A percentile compares a stretch with the other conserved stretches of the same genome.
phyloP scores from a whole-genome alignment of 2,113 vertebrate species.

The Colius striatus region DNA sequence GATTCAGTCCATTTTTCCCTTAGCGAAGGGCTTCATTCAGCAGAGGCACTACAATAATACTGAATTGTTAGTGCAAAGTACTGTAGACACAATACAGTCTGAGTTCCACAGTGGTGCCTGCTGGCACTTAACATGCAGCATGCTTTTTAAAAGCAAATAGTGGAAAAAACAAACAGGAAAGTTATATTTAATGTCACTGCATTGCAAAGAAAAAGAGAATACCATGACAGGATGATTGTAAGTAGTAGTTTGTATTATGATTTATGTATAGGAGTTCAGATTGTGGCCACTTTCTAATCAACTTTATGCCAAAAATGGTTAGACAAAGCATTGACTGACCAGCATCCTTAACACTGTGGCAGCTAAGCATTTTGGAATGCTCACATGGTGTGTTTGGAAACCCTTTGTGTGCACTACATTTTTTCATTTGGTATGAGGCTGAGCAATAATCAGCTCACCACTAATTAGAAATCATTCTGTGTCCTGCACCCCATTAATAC shows the following conservation, averaged over 20 bases:
- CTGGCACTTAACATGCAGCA: conserved; percentile 30
- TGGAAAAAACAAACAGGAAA: background rate
- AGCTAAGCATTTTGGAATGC: conserved; percentile 55
- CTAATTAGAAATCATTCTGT: conserved; percentile 66
- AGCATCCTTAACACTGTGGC: conserved; percentile 19
- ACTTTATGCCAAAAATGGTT: background rate
- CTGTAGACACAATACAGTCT: conserved; percentile 73
- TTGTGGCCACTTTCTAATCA: background rate
- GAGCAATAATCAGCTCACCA: conserved; percentile 56
- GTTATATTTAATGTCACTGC: background rate
- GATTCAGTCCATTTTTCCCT: conserved; percentile 39
- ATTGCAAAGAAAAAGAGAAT: background rate
- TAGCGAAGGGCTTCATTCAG: conserved; percentile 59
- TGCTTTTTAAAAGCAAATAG: conserved; percentile 19
- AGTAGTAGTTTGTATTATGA: background rate
- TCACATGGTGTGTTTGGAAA: conserved; percentile 38
- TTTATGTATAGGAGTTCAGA: background rate
- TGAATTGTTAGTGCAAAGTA: conserved; percentile 61
- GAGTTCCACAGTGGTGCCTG: conserved; percentile 43
- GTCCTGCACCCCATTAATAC: conserved; percentile 35
- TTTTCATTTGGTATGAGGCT: conserved; percentile 39
- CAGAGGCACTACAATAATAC: conserved; percentile 53
- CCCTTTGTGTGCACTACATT: background rate
- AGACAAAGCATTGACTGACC: conserved; percentile 23
- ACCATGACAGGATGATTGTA: background rate